Evolutionary conservation across 2,113 vertebrate genomes (phyloP).

Genomic region (Lutjanus erythropterus): DNA sequence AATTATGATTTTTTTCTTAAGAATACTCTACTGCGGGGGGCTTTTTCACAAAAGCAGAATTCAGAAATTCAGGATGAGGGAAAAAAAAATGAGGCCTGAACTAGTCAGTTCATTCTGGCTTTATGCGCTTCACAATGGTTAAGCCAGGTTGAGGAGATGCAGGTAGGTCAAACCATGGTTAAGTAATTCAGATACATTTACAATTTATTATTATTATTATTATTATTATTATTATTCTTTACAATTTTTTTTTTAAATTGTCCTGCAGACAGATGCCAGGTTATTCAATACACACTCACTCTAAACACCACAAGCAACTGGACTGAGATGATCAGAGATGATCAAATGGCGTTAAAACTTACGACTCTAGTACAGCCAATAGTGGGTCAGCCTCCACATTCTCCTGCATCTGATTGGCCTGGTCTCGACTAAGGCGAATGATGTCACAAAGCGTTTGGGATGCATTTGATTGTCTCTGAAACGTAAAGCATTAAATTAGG

Average conservation of each 20-base stretch:
- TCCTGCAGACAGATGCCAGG: background rate
- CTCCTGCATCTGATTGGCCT: slow-evolving; percentile 93
- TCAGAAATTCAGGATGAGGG: too few species aligned
- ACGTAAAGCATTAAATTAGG: slow-evolving; percentile 15
- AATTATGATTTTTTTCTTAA: background rate
- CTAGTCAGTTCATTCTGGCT: too few species aligned
- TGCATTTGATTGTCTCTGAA: slow-evolving; percentile 96
- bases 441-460: slow-evolving; percentile 97
- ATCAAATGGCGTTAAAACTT: too few species aligned
- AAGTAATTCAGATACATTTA: too few species aligned
- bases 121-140: too few species aligned
- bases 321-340: too few species aligned
- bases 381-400: slow-evolving; percentile 90
- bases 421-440: slow-evolving; percentile 95
- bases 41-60: too few species aligned
- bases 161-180: too few species aligned
- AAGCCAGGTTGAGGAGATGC: too few species aligned
- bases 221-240: too few species aligned
- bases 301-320: background rate
- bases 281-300: background rate
- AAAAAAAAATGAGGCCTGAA: too few species aligned
- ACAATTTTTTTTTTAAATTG: background rate
- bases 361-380: slow-evolving; percentile 94
- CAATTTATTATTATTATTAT: too few species aligned
- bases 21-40: background rate